A percentile compares a stretch with the other conserved stretches of the same genome.
phyloP scores from a whole-genome alignment of 2,888 invertebrate species.

The Dryococelus australis region DNA sequence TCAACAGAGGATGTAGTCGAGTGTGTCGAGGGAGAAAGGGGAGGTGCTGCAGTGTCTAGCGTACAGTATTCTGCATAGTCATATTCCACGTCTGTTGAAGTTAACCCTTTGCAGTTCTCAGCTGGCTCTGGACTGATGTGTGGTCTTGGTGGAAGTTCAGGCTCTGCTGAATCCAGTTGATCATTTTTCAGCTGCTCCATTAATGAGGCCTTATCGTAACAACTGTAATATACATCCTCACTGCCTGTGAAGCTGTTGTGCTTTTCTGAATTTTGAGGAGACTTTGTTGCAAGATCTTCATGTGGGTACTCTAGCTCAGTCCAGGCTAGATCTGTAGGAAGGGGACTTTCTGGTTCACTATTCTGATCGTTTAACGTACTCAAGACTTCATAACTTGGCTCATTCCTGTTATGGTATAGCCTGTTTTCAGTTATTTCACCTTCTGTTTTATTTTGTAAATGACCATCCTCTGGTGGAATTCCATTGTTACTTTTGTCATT shows the following conservation, averaged over 20 bases:
- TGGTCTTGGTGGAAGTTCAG: conserved; percentile 42
- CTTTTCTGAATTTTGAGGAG: too few relatives aligned
- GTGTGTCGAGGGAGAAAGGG: background rate
- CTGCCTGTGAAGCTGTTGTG: background rate
- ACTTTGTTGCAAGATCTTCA: background rate
- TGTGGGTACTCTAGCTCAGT: conserved; percentile 25
- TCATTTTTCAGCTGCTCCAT: conserved; percentile 18
- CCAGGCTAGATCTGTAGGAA: background rate
- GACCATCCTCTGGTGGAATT: background rate
- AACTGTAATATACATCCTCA: conserved; percentile 13
- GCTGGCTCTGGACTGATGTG: background rate
- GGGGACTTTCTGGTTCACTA: background rate
- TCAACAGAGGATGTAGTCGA: too few relatives aligned
- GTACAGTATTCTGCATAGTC: background rate
- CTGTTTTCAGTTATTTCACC: background rate
- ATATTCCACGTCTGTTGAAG: background rate
- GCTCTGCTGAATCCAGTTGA: conserved; percentile 32
- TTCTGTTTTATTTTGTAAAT: background rate
- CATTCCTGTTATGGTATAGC: background rate
- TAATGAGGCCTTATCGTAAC: background rate
- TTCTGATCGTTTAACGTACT: background rate
- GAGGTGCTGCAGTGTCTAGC: background rate
- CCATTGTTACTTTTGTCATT: conserved; percentile 20
- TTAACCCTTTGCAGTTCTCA: too few relatives aligned
- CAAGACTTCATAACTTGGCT: background rate